Conservation (phyloP, 2,113 vertebrate species). For the Psittacula cyanocephala region DNA sequence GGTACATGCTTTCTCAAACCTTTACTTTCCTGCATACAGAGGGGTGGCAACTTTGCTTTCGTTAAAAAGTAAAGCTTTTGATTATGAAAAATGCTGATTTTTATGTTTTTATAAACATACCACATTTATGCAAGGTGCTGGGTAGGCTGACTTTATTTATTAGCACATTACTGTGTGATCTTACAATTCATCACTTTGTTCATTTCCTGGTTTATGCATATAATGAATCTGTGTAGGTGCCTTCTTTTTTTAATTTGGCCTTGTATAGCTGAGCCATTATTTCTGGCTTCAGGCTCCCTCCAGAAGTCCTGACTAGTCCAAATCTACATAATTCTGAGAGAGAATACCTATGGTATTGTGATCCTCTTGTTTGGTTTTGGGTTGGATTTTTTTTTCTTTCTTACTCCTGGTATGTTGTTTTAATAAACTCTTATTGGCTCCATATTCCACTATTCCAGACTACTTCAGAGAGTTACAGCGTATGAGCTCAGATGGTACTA, state of each 20-base stretch:
- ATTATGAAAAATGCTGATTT: background rate
- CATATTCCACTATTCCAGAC: background rate
- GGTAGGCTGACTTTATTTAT: background rate
- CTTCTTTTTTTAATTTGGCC: background rate
- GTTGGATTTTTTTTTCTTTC: background rate
- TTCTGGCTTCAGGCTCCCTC: background rate
- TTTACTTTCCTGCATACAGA: background rate
- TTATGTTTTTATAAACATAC: background rate
- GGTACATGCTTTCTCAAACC: background rate
- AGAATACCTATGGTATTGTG: background rate
- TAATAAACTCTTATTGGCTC: background rate
- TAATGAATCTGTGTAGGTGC: background rate
- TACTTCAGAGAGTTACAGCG: background rate
- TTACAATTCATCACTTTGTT: background rate
- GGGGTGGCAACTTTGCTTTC: background rate
- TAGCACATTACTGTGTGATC: background rate
- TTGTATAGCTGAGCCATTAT: background rate
- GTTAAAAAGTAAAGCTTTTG: background rate
- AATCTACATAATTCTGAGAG: background rate
- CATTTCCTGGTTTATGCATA: slow-evolving; percentile 15
- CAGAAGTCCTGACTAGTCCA: slow-evolving; percentile 2
- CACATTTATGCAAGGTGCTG: background rate
- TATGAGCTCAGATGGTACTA: background rate
- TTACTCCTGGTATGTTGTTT: background rate
- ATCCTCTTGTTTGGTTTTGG: background rate